These are phyloP conservation scores for Motacilla alba DNA, from an alignment of 2,113 vertebrate species.

Conservation along the genomic window DNA sequence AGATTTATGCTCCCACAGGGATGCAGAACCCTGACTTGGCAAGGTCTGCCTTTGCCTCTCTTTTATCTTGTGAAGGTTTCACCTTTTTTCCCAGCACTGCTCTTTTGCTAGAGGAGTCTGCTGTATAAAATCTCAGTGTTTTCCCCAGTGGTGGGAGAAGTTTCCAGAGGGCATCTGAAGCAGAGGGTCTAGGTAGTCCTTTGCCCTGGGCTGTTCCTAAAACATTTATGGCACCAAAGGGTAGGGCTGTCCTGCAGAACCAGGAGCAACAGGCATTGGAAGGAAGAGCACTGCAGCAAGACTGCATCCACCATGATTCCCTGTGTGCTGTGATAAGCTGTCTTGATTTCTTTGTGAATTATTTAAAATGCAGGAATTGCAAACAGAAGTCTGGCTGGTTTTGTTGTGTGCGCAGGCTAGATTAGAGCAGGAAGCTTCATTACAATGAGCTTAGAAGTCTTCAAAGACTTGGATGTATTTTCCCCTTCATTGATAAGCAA, in stretches of 20 bases:
- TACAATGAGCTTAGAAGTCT: slow-evolving; percentile 22
- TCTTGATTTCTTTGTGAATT: slow-evolving; percentile 48
- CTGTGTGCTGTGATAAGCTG: background rate
- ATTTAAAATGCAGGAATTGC: slow-evolving; percentile 36
- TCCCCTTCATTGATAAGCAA: slow-evolving; percentile 31
- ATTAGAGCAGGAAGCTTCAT: slow-evolving; percentile 42
- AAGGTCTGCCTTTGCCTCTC: background rate
- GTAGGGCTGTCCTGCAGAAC: background rate
- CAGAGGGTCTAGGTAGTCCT: background rate
- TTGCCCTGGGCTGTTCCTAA: background rate
- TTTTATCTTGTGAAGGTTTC: background rate
- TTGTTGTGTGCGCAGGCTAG: slow-evolving; percentile 6
- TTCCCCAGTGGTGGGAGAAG: background rate
- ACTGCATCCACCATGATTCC: accelerated
- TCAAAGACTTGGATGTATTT: slow-evolving; percentile 32
- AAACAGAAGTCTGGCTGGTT: background rate
- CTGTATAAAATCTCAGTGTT: background rate
- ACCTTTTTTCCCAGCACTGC: background rate
- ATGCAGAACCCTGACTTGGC: background rate
- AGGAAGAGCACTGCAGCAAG: background rate
- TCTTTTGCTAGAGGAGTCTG: background rate
- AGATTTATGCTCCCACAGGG: background rate
- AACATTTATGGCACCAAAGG: background rate
- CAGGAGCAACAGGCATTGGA: background rate
- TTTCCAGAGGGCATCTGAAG: background rate